Percentiles rank a stretch among this genome's conserved stretches.
These are phyloP conservation scores for Clepsis dumicolana DNA, from an alignment of 2,888 invertebrate species.

Conservation along the genomic window DNA sequence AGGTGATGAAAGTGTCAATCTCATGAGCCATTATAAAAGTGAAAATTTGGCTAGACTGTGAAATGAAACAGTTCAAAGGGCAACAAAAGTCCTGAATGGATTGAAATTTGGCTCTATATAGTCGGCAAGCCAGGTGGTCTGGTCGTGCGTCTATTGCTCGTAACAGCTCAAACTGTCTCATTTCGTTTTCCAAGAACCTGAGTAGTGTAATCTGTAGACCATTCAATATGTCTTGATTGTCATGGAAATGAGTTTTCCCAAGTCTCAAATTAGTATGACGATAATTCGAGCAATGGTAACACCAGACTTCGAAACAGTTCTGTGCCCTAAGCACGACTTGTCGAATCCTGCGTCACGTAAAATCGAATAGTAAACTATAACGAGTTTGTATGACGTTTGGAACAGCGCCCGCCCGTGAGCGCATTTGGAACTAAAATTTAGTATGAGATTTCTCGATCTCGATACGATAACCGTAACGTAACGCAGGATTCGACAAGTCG, in stretches of 20 bases:
- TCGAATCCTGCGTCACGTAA: too few species aligned
- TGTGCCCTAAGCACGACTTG: too few species aligned
- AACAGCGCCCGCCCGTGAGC: too few species aligned
- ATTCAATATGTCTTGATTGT: conserved; percentile 25
- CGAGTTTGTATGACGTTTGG: too few species aligned
- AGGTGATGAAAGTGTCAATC: background rate
- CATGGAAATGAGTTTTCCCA: conserved; percentile 31
- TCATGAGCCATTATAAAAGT: background rate
- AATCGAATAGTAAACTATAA: too few species aligned
- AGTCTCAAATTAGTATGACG: background rate
- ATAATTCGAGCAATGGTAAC: background rate
- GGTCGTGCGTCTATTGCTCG: conserved; percentile 24
- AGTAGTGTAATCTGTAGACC: conserved; percentile 19
- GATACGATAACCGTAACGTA: too few species aligned
- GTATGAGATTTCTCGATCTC: too few species aligned
- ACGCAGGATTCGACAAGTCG: too few species aligned
- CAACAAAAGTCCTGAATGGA: background rate
- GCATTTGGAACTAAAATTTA: too few species aligned
- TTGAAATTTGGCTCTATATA: background rate
- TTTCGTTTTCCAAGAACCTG: conserved; percentile 28
- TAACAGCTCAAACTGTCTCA: conserved; percentile 28
- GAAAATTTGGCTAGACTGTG: background rate
- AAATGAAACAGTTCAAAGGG: too few species aligned
- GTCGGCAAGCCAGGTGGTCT: conserved; percentile 27
- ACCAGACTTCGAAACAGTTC: background rate